These are phyloP conservation scores for Aporophyla nigra DNA, from an alignment of 2,888 invertebrate genomes.

Conservation along the genomic window DNA sequence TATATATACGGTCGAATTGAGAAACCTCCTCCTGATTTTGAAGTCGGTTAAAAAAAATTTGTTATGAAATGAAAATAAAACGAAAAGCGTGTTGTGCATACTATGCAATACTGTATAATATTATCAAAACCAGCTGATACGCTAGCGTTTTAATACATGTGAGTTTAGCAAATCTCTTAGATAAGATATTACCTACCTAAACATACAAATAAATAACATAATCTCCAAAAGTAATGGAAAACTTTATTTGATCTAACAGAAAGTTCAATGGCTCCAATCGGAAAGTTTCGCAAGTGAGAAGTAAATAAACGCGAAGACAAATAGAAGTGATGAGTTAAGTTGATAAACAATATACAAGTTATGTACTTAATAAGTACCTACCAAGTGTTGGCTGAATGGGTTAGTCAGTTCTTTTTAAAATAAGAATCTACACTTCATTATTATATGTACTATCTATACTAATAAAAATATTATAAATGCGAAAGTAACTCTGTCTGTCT, in stretches of 20 bases:
- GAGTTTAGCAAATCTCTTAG: constrained; percentile 33
- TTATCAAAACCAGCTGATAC: constrained; percentile 37
- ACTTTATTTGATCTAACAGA: constrained; percentile 10
- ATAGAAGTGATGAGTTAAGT: constrained; percentile 9
- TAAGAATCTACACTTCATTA: too few species aligned
- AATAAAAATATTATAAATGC: too few species aligned
- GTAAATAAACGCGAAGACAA: constrained; percentile 32
- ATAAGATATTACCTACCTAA: constrained; percentile 40
- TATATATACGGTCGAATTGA: too few species aligned
- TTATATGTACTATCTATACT: too few species aligned
- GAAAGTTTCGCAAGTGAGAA: constrained; percentile 33
- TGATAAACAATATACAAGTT: constrained; percentile 4
- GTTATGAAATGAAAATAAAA: too few species aligned
- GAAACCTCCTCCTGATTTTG: too few species aligned
- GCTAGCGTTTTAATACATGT: constrained; percentile 11
- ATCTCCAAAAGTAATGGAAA: constrained; percentile 41
- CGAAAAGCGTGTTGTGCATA: background rate
- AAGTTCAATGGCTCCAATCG: constrained; percentile 45
- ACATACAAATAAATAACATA: constrained; percentile 19
- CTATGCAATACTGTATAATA: background rate
- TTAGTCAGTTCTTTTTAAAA: background rate
- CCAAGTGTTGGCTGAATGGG: background rate
- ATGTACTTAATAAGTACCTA: background rate
- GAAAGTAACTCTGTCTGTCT: too few species aligned
- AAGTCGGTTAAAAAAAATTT: too few species aligned